These are phyloP conservation scores for Tichodroma muraria DNA, from an alignment of 2,113 vertebrate species.

Conservation along the genomic window DNA sequence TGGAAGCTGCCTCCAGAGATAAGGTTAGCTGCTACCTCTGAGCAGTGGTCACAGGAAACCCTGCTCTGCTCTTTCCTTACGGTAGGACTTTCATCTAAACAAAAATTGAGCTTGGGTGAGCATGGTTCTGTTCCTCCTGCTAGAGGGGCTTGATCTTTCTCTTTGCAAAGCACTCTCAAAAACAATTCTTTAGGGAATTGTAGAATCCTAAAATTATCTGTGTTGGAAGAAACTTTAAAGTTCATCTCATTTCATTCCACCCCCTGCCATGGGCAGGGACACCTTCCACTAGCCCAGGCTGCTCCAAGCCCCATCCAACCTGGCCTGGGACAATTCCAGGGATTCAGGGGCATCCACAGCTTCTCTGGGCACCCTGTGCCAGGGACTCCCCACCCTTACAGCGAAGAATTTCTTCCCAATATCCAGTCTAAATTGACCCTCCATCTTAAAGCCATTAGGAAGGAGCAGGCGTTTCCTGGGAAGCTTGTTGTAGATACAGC, in stretches of 20 bases:
- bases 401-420: accelerated
- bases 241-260: accelerated
- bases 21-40: background rate
- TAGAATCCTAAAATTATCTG: background rate
- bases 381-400: accelerated
- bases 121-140: background rate
- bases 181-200: background rate
- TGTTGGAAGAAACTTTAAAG: background rate
- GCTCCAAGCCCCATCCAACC: background rate
- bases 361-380: background rate
- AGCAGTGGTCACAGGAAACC: background rate
- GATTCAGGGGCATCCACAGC: background rate
- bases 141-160: background rate
- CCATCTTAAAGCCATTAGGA: background rate
- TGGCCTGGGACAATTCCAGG: background rate
- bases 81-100: too few relatives aligned
- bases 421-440: background rate
- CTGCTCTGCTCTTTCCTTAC: background rate
- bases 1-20: background rate
- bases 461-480: background rate
- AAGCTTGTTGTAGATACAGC: background rate
- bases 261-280: background rate
- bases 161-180: background rate
- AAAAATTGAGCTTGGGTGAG: background rate
- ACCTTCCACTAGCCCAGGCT: accelerated